These are phyloP conservation scores for Cryptophagus acutangulus DNA, from an alignment of 2,888 invertebrate genomes.

Conservation along the genomic window DNA sequence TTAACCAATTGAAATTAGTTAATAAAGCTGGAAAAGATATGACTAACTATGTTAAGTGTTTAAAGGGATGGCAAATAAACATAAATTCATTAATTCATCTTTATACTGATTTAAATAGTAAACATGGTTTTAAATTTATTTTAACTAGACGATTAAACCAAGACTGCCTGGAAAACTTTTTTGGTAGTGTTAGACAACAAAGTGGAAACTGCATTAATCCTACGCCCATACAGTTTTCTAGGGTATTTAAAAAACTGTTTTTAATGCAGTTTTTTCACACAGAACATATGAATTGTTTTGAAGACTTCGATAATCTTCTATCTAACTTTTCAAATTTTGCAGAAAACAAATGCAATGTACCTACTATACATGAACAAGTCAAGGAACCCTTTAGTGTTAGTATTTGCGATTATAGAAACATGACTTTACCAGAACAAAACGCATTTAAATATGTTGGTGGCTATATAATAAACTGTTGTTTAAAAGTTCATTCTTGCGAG, in stretches of 20 bases:
- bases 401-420: slow-evolving; percentile 11
- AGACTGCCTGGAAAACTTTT: slow-evolving; percentile 28
- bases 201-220: slow-evolving; percentile 24
- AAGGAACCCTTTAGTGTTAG: slow-evolving; percentile 1
- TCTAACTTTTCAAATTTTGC: neutral
- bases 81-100: slow-evolving; percentile 22
- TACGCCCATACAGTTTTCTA: slow-evolving; percentile 25
- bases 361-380: neutral
- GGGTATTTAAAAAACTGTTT: slow-evolving; percentile 24
- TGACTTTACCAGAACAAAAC: slow-evolving; percentile 6
- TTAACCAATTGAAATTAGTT: slow-evolving; percentile 19
- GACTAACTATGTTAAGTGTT: slow-evolving; percentile 20
- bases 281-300: slow-evolving; percentile 2
- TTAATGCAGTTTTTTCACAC: slow-evolving; percentile 17
- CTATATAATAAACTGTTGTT: no score
- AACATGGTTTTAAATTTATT: slow-evolving; percentile 20
- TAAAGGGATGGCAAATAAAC: slow-evolving; percentile 21
- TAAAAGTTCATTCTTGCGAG: no score
- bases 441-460: no score
- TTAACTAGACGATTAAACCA: slow-evolving; percentile 25
- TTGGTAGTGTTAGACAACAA: slow-evolving; percentile 24
- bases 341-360: neutral
- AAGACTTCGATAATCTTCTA: neutral
- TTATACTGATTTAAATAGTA: slow-evolving; percentile 20
- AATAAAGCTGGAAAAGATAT: slow-evolving; percentile 18